Evolutionary conservation across 2,797 vertebrate genomes (phyloP), one percentile per base, ranked within the genome.

Genomic region (Malurus leucopterus): DNA sequence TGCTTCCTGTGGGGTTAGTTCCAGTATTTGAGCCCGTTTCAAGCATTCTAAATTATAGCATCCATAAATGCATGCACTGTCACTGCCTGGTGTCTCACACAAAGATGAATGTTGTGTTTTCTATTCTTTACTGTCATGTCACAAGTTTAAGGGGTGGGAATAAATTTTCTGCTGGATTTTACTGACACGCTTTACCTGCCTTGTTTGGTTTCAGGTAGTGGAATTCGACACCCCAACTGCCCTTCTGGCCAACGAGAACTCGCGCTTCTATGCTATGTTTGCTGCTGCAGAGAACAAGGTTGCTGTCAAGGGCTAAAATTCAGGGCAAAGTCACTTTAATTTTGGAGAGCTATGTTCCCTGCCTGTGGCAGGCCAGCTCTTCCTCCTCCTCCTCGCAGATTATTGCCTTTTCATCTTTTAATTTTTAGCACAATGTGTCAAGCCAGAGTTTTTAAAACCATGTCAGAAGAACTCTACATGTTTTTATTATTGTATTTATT

Each of bases 221-320:
- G 99, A 99, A 95, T 99, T 98, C 0, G 99, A 99, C 61, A 98
- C 98, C 34, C 98, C 98, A 0, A 98, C 98, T 65, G 98, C 95
- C 91, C 98, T 99, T 84, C 97, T 99, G 96, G 98, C 98, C 96
- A 99, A 99, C 4, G 98, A 99, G 95, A 99, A 98, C 96, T 99
- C 98, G 0, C 97, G 98, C 72, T 98, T 99, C 96, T 97, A 97
- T 47, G 98, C 98, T 89, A 99, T 99, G 98, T 97, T 99, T 95
- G 98, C 98, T 49, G 98, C 98, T 75, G 96, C 97, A 3, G 98
- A 99, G 88, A 99, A 98, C 97, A 99, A 99, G 97, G 95, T 98
- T 72, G 98, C 98, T 23, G 98, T 99, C 80, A 98, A 98, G 97
- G 98, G 98, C 97, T 99, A 94, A 97, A 97, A 94, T 93, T 61